Conservation (phyloP, 2,113 vertebrate species). For the Conger conger region DNA sequence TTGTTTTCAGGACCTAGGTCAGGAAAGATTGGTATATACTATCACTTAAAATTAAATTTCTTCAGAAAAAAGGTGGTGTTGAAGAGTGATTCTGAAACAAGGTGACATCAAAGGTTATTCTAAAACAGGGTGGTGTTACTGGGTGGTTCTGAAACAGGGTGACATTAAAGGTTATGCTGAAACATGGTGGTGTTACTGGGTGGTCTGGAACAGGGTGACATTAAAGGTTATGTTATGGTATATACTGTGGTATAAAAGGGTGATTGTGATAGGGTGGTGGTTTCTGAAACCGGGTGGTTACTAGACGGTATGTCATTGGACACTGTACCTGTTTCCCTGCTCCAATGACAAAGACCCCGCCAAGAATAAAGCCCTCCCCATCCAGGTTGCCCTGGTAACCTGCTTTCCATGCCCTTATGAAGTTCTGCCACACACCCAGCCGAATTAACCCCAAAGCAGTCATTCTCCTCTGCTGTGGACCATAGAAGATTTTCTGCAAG, state of each 20-base stretch:
- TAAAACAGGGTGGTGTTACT: too few relatives aligned
- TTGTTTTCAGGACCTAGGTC: neutral
- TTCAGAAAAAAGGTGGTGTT: too few relatives aligned
- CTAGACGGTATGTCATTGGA: neutral
- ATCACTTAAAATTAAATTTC: too few relatives aligned
- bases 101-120: too few relatives aligned
- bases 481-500: constrained; percentile 85
- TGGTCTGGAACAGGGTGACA: too few relatives aligned
- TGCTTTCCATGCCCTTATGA: constrained; percentile 82
- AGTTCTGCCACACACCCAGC: constrained; percentile 87
- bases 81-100: too few relatives aligned
- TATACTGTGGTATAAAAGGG: neutral
- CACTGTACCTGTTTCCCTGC: constrained; percentile 82
- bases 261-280: neutral
- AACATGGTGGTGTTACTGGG: too few relatives aligned
- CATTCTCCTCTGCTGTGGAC: constrained; percentile 84
- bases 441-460: constrained; percentile 81
- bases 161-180: neutral
- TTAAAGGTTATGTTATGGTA: neutral
- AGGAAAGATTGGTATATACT: too few relatives aligned
- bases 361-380: constrained; percentile 90
- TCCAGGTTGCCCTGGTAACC: constrained; percentile 89
- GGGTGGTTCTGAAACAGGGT: neutral
- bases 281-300: neutral
- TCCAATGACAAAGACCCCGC: constrained; percentile 93